Evolutionary conservation across 2,113 vertebrate species (phyloP), one percentile per base, ranked within the genome.

Genomic region (Rhizomys pruinosus): DNA sequence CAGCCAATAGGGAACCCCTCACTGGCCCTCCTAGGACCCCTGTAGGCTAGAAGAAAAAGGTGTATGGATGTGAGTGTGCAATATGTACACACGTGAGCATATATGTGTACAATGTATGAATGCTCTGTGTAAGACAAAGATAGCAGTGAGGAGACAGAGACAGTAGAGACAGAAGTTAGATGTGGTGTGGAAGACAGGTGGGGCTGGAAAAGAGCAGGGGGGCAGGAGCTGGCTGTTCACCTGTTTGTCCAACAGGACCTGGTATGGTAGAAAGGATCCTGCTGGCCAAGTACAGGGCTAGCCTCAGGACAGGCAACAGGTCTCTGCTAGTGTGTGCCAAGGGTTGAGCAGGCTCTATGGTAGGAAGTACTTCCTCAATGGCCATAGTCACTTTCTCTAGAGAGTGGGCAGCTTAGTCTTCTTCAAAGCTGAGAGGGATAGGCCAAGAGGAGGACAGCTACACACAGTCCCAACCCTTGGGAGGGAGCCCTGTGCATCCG

Each of bases 61-160:
- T 72, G 66, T 11, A 23, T 42, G 80, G 17, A 4, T 2, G 20
- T 22, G 61, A 29, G 12, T 7, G 2, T 61, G 37, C n/a, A 17
- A 27, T 15, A 4, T 11, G 22, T 23, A 23, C 34, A 23, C 1
- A 29, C 0, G 64, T 25, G n/a, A 47, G 73, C 71, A 29, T 71
- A 9, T 4, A 1, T 1, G 20, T 11, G 23, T 68, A 7, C 13
- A 5, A 0, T 2, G 22, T 39, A 42, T 82, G 59, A 59, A 23
- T 5, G 55, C 34, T 63, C 68, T 72, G 3, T 69, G 20, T 86
- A 68, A 80, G 64, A 84, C 34, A 34, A 39, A 77, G 32, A 73
- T 72, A 57, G 57, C 22, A 3, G 5, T 27, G 22, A 37, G 44
- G 61, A 19, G 80, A 72, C 52, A 90, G 42, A 69, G 80, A 64